A percentile compares a stretch with the other conserved stretches of the same genome.
Conservation (phyloP, 2,888 invertebrate genomes). For the Mythimna loreyi region DNA sequence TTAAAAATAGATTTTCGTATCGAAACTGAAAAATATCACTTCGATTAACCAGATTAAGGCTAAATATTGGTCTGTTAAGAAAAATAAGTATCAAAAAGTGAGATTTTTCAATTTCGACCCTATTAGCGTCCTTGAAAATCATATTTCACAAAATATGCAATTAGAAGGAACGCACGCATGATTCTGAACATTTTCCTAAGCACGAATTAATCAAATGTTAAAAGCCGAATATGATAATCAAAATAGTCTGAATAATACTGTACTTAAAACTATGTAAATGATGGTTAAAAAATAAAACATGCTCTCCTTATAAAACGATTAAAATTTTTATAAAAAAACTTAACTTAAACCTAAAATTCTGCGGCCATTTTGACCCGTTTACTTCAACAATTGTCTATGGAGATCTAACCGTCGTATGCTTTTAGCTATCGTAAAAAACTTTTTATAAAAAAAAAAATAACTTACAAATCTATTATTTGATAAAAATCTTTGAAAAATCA, state of each 20-base stretch:
- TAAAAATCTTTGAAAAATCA: conserved; percentile 78
- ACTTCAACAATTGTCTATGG: conserved; percentile 87
- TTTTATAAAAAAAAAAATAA: conserved; percentile 73
- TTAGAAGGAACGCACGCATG: conserved; percentile 74
- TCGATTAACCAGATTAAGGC: conserved; percentile 16
- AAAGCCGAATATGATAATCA: conserved; percentile 77
- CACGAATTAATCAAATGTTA: conserved; percentile 83
- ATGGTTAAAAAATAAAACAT: conserved; percentile 87
- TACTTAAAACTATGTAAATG: conserved; percentile 75
- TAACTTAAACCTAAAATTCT: conserved; percentile 69
- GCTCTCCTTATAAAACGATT: conserved; percentile 78
- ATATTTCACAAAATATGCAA: conserved; percentile 86
- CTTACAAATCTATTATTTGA: conserved; percentile 71
- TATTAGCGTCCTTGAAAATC: conserved; percentile 76
- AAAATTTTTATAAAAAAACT: conserved; percentile 70
- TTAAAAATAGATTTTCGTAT: conserved; percentile 56
- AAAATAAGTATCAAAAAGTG: conserved; percentile 49
- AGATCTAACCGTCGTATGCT: conserved; percentile 87
- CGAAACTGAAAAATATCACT: conserved; percentile 67
- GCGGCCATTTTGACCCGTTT: conserved; percentile 79
- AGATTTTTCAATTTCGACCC: conserved; percentile 63
- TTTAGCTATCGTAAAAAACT: conserved; percentile 84
- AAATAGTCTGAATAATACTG: conserved; percentile 74
- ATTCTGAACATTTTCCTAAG: conserved; percentile 59
- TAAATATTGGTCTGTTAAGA: conserved; percentile 1